Conservation (phyloP, 2,888 invertebrate species). For the Hylaea fasciaria region DNA sequence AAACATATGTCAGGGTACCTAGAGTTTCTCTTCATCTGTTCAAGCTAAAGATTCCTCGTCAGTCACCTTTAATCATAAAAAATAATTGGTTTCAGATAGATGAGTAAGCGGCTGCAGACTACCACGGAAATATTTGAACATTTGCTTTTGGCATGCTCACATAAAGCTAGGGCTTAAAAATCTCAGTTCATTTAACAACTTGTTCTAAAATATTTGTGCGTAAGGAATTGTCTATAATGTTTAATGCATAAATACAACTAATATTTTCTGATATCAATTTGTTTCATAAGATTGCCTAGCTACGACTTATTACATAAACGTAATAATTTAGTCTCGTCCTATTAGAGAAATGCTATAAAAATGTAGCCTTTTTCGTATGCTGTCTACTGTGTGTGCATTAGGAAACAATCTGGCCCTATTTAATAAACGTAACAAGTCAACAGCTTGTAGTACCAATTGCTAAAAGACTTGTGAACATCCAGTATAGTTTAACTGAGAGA, state of each 20-base stretch:
- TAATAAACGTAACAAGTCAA: too few species aligned
- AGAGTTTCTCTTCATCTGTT: not conserved
- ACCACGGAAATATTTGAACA: conserved; percentile 44
- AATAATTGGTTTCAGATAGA: conserved; percentile 66
- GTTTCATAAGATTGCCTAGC: conserved; percentile 15
- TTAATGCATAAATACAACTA: conserved; percentile 30
- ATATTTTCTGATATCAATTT: conserved; percentile 20
- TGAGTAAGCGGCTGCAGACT: conserved; percentile 47
- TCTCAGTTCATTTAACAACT: conserved; percentile 46
- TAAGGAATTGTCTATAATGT: conserved; percentile 36
- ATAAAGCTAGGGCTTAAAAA: conserved; percentile 43
- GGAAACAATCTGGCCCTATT: too few species aligned
- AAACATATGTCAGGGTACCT: too few species aligned
- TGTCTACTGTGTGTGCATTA: too few species aligned
- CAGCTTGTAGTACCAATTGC: too few species aligned
- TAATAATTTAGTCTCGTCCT: not conserved
- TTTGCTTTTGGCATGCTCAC: conserved; percentile 37
- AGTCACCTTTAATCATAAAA: not conserved
- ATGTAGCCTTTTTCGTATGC: too few species aligned
- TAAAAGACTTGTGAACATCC: too few species aligned
- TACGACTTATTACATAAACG: conserved; percentile 6
- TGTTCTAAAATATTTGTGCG: conserved; percentile 29
- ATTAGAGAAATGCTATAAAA: too few species aligned
- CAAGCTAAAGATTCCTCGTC: too few species aligned
- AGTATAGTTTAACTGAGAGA: too few species aligned